Conservation (phyloP, 2,888 invertebrate genomes). For the Ypsolopha sequella region DNA sequence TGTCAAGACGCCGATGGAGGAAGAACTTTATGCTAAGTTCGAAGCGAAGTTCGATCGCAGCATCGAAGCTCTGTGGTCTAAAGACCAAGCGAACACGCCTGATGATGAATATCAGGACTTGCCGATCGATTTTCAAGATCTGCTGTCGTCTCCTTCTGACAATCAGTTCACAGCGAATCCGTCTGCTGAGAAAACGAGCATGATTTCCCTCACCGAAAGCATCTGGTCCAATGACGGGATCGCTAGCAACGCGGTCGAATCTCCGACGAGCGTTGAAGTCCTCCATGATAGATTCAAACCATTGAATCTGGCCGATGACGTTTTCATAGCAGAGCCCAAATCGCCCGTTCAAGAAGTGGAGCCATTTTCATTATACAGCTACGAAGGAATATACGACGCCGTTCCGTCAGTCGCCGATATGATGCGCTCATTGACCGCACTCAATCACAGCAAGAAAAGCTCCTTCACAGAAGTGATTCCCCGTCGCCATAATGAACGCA, state of each 20-base stretch:
- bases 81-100: constrained; percentile 56
- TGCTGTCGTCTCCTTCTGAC: constrained; percentile 71
- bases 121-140: constrained; percentile 72
- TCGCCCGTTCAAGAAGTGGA: constrained; percentile 21
- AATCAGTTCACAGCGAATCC: constrained; percentile 49
- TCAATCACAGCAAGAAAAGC: constrained; percentile 74
- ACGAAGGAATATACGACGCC: constrained; percentile 48
- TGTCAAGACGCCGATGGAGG: constrained; percentile 47
- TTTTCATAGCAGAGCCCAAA: constrained; percentile 10
- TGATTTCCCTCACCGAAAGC: constrained; percentile 42
- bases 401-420: constrained; percentile 43
- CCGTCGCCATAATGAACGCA: constrained; percentile 71
- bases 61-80: constrained; percentile 76
- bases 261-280: constrained; percentile 9
- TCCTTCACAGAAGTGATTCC: constrained; percentile 72
- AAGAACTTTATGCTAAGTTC: constrained; percentile 69
- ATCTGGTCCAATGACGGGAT: constrained; percentile 36
- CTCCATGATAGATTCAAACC: constrained; percentile 38
- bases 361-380: constrained; percentile 44
- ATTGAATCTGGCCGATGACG: constrained; percentile 30
- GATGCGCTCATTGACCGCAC: constrained; percentile 65
- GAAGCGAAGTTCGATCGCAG: constrained; percentile 78
- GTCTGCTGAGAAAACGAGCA: constrained; percentile 39
- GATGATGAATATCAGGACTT: constrained; percentile 72
- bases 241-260: not conserved